Conservation (phyloP, 2,113 vertebrate genomes). For the Oceanites oceanicus region DNA sequence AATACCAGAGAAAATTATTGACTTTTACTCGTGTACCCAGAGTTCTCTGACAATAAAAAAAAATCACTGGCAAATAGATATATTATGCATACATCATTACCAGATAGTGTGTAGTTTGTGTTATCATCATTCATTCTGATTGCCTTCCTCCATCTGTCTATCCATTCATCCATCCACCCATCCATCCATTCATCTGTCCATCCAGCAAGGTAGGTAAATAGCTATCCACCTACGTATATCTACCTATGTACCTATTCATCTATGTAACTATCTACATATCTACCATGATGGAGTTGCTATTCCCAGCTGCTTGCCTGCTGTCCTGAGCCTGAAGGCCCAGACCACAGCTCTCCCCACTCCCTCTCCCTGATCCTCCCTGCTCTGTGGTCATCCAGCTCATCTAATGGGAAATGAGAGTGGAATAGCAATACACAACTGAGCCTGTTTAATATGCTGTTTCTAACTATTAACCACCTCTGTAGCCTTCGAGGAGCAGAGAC, state of each 20-base stretch:
- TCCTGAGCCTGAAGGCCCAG: background rate
- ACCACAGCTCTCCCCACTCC: background rate
- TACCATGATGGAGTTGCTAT: background rate
- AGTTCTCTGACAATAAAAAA: background rate
- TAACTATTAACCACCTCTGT: background rate
- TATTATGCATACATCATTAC: background rate
- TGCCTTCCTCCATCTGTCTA: background rate
- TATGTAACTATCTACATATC: background rate
- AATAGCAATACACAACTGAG: background rate
- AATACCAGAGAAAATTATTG: background rate
- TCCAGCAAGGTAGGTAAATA: background rate
- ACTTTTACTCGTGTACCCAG: background rate
- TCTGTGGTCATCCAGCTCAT: background rate
- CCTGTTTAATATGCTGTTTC: background rate
- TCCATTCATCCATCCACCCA: background rate
- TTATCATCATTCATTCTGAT: background rate
- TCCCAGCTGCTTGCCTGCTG: background rate
- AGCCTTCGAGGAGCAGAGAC: background rate
- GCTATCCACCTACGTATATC: background rate
- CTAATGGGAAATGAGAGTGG: background rate
- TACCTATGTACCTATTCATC: background rate
- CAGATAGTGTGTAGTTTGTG: background rate
- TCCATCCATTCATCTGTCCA: no score
- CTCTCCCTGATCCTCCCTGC: accelerated
- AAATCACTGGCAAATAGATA: background rate